A percentile compares a stretch with the other conserved stretches of the same genome.
phyloP scores from a whole-genome alignment of 2,888 invertebrate species.

The Listrodromus nycthemerus region DNA sequence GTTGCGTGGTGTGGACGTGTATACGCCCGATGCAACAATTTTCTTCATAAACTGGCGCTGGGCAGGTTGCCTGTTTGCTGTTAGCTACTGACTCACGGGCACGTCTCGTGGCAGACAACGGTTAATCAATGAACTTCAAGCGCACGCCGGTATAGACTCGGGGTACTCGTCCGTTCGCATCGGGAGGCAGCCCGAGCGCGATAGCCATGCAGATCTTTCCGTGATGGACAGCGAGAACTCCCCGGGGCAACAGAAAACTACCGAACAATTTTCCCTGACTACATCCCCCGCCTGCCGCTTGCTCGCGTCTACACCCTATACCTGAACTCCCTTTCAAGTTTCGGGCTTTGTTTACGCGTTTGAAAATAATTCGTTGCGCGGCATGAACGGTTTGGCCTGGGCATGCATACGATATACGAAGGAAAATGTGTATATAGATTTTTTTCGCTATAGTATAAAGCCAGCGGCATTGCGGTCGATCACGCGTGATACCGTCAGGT shows the following conservation, averaged over 20 bases:
- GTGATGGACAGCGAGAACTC: conserved; percentile 66
- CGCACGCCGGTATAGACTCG: conserved; percentile 75
- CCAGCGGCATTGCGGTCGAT: conserved; percentile 34
- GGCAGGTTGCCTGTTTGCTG: conserved; percentile 54
- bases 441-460: conserved; percentile 30
- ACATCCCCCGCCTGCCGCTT: conserved; percentile 10
- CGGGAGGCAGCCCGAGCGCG: conserved; percentile 36
- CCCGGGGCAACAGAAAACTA: conserved; percentile 79
- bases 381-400: conserved; percentile 52
- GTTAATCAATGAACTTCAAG: conserved; percentile 84
- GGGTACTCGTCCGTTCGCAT: conserved; percentile 42
- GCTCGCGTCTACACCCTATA: conserved; percentile 45
- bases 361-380: conserved; percentile 78
- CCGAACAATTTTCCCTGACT: conserved; percentile 79
- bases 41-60: conserved; percentile 79
- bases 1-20: conserved; percentile 68
- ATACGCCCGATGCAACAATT: conserved; percentile 78
- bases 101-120: conserved; percentile 77
- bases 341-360: conserved; percentile 81
- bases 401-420: conserved; percentile 34
- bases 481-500: conserved; percentile 14
- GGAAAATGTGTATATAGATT: conserved; percentile 12
- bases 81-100: conserved; percentile 66
- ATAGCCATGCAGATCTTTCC: conserved; percentile 62
- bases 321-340: conserved; percentile 79